Evolutionary conservation across 2,797 vertebrate species (phyloP), one percentile per base, ranked within the genome.

Genomic region (Garrulus glandarius): DNA sequence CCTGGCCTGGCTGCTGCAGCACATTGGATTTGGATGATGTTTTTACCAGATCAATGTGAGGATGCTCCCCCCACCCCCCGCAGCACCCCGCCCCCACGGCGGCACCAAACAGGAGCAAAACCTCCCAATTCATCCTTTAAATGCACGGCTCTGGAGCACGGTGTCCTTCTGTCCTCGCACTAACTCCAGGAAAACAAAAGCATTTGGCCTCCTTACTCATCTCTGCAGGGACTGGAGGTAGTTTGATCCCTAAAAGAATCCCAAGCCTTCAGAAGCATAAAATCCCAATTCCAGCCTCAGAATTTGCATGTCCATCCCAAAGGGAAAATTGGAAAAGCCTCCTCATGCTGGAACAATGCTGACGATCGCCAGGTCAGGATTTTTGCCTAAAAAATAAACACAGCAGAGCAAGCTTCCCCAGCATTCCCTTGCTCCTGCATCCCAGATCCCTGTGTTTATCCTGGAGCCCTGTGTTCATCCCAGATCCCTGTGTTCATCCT

Each of bases 211-310:
- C 67, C 23, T 85, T 84, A 15, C 22, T 85, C n/a, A 15, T 43
- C 50, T 55, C 63, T 57, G 49, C 64, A 52, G 23, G 19, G 18
- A 32, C 29, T 37, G 34, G 41, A 49, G 10, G 29, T 43, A 27
- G 44, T 77, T 74, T 82, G 80, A 72, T 63, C 57, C 72, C 61
- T 71, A 29, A 91, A 92, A 84, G 53, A 52, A 5, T 3, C 55
- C 15, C 24, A 44, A 75, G 37, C 52, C 69, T 49, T 81, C 56
- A 78, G 20, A 86, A 83, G 94, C 44, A 11, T 87, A 89, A 97
- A 95, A 96, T 95, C 97, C 91, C 85, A 72, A 41, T 96, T 96
- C 92, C 93, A 77, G 46, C 93, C 90, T 91, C 93, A 94, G 93
- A 92, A 64, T 39, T 34, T 84, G 72, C 57, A 15, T 70, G 81